Evolutionary conservation across 1,140 invertebrate species (phyloP).

Genomic region (Drosophila ogumai): DNA sequence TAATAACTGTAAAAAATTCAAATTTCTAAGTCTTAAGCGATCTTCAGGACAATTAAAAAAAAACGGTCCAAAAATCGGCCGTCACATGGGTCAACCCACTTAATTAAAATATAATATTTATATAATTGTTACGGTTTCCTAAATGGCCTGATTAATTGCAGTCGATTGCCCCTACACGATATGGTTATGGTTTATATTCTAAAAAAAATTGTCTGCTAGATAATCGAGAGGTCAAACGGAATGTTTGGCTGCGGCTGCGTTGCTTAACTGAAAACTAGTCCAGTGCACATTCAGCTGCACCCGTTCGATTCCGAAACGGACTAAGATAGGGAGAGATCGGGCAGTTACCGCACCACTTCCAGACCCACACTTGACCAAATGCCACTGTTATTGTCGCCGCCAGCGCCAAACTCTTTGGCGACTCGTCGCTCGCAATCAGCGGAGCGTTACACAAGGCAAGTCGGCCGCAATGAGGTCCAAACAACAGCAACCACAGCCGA

Average conservation of each 20-base stretch:
- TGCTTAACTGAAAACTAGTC: slow-evolving; percentile 27
- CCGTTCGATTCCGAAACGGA: neutral
- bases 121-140: neutral
- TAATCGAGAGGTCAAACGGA: slow-evolving; percentile 2
- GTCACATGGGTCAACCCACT: too few relatives aligned
- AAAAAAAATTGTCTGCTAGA: neutral
- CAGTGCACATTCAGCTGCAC: slow-evolving; percentile 21
- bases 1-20: too few relatives aligned
- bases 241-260: slow-evolving; percentile 7
- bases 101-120: neutral
- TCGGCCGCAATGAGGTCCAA: slow-evolving; percentile 64
- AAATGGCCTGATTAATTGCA: neutral
- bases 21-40: too few relatives aligned
- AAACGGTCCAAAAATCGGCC: too few relatives aligned
- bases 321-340: slow-evolving; percentile 1
- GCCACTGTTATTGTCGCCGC: slow-evolving; percentile 25
- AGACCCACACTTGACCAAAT: slow-evolving; percentile 61
- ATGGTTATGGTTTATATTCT: neutral
- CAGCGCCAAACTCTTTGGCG: slow-evolving; percentile 42
- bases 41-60: too few relatives aligned
- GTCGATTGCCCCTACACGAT: neutral
- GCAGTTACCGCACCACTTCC: slow-evolving; percentile 33
- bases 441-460: slow-evolving; percentile 70
- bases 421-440: slow-evolving; percentile 48
- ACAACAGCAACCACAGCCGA: slow-evolving; percentile 32